These are phyloP conservation scores for Papilio aristodemus DNA, from an alignment of 1,140 invertebrate genomes.

Conservation along the genomic window DNA sequence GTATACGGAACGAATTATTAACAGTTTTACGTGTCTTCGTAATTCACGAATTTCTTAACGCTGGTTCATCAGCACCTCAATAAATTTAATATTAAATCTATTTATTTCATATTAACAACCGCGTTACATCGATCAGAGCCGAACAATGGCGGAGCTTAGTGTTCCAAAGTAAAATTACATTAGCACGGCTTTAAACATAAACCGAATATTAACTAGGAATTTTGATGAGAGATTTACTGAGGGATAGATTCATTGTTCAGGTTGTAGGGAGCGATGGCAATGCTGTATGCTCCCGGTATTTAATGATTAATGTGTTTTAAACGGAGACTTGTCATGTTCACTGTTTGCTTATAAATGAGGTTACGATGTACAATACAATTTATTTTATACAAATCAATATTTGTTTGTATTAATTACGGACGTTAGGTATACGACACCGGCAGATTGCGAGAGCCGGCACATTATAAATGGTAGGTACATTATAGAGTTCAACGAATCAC, in stretches of 20 bases:
- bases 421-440: too few species aligned
- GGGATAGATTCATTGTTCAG: slow-evolving; percentile 10
- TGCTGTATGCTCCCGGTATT: not conserved
- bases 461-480: too few species aligned
- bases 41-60: too few species aligned
- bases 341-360: not conserved
- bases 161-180: slow-evolving; percentile 8
- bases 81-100: slow-evolving; percentile 9
- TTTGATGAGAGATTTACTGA: slow-evolving; percentile 9
- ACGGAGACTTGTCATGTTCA: not conserved
- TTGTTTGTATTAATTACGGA: too few species aligned
- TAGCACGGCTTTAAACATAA: slow-evolving; percentile 12
- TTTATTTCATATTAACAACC: not conserved
- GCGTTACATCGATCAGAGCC: not conserved
- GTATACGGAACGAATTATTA: too few species aligned
- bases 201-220: slow-evolving; percentile 12
- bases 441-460: too few species aligned
- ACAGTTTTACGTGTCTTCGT: too few species aligned
- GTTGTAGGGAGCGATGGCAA: too few species aligned
- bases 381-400: too few species aligned
- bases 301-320: not conserved
- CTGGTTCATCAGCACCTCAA: not conserved
- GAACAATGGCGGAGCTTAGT: not conserved
- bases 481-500: too few species aligned
- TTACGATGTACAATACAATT: not conserved